Percentiles rank a stretch among this genome's conserved stretches.
phyloP scores from a whole-genome alignment of 2,113 vertebrate species.

The Choloepus hoffmanni region DNA sequence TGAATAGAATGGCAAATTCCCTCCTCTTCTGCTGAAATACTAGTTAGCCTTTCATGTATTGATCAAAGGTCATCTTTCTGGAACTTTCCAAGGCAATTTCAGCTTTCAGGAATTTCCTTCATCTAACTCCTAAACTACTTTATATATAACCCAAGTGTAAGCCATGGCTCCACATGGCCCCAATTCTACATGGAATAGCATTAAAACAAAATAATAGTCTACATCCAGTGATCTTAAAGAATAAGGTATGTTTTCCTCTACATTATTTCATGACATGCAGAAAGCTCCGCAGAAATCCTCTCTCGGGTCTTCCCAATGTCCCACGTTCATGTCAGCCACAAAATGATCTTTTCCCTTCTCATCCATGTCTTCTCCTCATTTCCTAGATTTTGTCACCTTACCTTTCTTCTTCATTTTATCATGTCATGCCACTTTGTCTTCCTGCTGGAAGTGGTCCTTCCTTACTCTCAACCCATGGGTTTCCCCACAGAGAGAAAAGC shows the following conservation, averaged over 20 bases:
- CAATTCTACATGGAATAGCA: neutral
- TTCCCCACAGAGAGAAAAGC: slow-evolving; percentile 4
- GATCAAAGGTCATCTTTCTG: neutral
- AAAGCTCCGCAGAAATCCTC: neutral
- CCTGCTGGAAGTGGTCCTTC: neutral
- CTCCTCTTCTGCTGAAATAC: neutral
- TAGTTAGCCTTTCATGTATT: neutral
- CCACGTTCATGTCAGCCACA: neutral
- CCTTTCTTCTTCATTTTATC: neutral
- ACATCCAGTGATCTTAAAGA: neutral
- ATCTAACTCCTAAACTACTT: neutral
- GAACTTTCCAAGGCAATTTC: neutral
- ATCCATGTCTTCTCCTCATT: neutral
- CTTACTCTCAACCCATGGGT: neutral
- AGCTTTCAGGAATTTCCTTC: neutral
- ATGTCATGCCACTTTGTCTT: neutral
- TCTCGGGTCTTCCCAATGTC: neutral
- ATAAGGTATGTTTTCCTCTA: neutral
- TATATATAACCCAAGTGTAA: neutral
- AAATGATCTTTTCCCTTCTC: neutral
- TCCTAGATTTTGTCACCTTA: neutral
- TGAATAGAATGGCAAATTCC: neutral
- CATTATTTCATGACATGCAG: neutral
- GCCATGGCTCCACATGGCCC: neutral
- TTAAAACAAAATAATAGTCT: neutral